Evolutionary conservation across 1,140 invertebrate genomes (phyloP).

Genomic region (Pseudomyrmex pallidus): DNA sequence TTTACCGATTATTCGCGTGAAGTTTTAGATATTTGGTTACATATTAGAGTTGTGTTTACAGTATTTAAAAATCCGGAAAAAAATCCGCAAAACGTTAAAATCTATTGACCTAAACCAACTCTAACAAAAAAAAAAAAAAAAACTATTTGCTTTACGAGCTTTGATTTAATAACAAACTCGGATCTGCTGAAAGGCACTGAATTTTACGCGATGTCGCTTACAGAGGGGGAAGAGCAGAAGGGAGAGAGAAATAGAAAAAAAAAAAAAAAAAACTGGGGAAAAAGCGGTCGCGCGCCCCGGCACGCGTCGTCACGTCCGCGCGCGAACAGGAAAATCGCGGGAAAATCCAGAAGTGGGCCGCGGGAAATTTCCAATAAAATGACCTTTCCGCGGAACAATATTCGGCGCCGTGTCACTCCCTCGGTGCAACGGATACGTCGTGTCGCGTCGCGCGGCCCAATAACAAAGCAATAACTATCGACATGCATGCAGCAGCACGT

Average conservation of each 20-base stretch:
- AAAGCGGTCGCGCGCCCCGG: constrained; percentile 57
- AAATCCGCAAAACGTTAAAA: not conserved
- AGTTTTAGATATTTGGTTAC: not conserved
- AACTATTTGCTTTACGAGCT: constrained; percentile 36
- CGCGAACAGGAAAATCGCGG: constrained; percentile 65
- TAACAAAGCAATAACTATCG: constrained; percentile 76
- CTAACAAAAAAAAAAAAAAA: constrained; percentile 2
- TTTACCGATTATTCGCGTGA: no score
- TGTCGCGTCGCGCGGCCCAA: constrained; percentile 62
- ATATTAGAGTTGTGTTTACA: not conserved
- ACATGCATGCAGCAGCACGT: constrained; percentile 56
- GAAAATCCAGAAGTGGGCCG: constrained; percentile 66
- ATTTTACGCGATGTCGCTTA: constrained; percentile 48
- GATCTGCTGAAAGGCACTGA: constrained; percentile 44
- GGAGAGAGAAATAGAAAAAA: constrained; percentile 11
- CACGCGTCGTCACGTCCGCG: constrained; percentile 64
- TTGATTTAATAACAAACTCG: constrained; percentile 58
- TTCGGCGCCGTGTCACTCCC: constrained; percentile 48
- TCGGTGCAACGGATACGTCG: constrained; percentile 10
- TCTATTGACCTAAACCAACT: constrained; percentile 36
- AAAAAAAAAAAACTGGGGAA: not conserved
- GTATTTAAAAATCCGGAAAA: not conserved
- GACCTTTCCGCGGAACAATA: constrained; percentile 62
- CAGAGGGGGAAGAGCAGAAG: constrained; percentile 24
- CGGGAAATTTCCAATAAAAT: constrained; percentile 74